These are phyloP conservation scores for Typhlichthys subterraneus DNA, from an alignment of 2,797 vertebrate genomes.

Conservation along the genomic window DNA sequence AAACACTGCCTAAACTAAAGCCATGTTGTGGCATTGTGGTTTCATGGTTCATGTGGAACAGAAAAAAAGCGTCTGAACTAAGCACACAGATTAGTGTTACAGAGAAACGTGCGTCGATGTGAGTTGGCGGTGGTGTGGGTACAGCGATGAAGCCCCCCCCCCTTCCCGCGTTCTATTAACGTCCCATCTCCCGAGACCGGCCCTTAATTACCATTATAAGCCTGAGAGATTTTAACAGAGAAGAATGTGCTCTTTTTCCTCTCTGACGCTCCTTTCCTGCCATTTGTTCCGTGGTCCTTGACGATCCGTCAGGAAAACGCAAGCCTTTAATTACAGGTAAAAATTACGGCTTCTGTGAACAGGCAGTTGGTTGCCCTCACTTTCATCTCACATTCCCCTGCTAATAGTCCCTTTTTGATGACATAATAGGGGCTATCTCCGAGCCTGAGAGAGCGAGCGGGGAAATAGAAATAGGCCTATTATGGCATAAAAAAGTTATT, in stretches of 20 bases:
- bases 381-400: conserved; percentile 61
- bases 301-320: conserved; percentile 69
- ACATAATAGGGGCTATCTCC: conserved; percentile 74
- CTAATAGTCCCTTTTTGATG: conserved; percentile 75
- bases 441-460: conserved; percentile 8
- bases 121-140: conserved; percentile 12
- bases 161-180: conserved; percentile 58
- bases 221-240: conserved; percentile 67
- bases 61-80: conserved; percentile 1
- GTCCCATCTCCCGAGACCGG: conserved; percentile 61
- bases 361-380: conserved; percentile 68
- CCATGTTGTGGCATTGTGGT: no score
- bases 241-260: conserved; percentile 45
- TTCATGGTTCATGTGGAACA: no score
- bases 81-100: conserved; percentile 57
- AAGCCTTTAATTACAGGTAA: conserved; percentile 79
- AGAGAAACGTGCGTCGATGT: conserved; percentile 35
- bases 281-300: conserved; percentile 63
- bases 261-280: conserved; percentile 28
- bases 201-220: conserved; percentile 72
- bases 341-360: conserved; percentile 72
- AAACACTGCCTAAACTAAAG: conserved; percentile 20
- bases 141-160: conserved; percentile 25
- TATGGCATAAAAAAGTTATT: conserved; percentile 37
- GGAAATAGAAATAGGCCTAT: conserved; percentile 43